These are phyloP conservation scores for Homalodisca vitripennis DNA, from an alignment of 1,140 invertebrate genomes.

Conservation along the genomic window DNA sequence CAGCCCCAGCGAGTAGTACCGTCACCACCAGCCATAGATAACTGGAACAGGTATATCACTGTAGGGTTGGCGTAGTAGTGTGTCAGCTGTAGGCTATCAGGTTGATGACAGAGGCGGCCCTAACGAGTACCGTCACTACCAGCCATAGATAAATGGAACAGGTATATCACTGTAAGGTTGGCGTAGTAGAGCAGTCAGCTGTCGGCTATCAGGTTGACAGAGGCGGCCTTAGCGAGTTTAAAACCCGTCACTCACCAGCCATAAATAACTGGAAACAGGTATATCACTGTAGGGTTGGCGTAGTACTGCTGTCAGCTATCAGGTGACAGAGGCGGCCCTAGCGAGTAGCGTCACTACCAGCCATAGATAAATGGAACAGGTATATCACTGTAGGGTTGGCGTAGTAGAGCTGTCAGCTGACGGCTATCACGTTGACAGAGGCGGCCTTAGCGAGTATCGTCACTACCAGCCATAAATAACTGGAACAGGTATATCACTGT, in stretches of 20 bases:
- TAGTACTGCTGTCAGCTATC: conserved; percentile 55
- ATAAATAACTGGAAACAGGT: conserved; percentile 58
- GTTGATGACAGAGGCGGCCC: not conserved
- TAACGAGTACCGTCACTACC: not conserved
- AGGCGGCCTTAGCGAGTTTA: not conserved
- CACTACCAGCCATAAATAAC: not conserved
- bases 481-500: too few species aligned
- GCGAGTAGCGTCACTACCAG: conserved; percentile 46
- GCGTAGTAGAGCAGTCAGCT: too few species aligned
- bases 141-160: not conserved
- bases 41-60: conserved; percentile 44
- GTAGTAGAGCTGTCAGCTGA: not conserved
- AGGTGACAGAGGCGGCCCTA: conserved; percentile 37
- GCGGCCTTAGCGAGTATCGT: not conserved
- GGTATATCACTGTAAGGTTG: too few species aligned
- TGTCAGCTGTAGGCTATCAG: not conserved
- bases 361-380: conserved; percentile 53
- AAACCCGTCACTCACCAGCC: conserved; percentile 53
- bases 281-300: conserved; percentile 59
- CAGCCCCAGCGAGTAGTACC: conserved; percentile 41
- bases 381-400: not conserved
- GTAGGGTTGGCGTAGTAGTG: not conserved
- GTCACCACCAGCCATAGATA: conserved; percentile 52
- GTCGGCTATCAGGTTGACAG: too few species aligned
- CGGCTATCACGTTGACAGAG: not conserved